A percentile compares a stretch with the other conserved stretches of the same genome.
Conservation (phyloP, 2,113 vertebrate species). For the Todiramphus chloris region DNA sequence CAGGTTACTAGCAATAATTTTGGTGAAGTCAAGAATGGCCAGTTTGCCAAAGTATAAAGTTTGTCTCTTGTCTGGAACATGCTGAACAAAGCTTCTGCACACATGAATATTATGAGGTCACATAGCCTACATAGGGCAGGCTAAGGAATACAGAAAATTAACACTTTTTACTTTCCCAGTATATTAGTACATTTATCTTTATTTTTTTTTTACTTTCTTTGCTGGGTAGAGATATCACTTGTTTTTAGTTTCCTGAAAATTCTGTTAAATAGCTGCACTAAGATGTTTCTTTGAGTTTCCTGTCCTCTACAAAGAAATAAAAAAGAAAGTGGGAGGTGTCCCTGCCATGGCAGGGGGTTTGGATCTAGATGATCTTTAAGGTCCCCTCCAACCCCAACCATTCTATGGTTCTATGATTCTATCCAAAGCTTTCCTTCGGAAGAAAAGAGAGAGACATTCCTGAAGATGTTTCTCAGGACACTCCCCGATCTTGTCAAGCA, state of each 20-base stretch:
- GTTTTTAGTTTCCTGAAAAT: neutral
- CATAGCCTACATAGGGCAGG: fast-evolving
- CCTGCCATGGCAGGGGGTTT: no score
- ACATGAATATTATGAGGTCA: neutral
- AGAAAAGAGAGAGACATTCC: neutral
- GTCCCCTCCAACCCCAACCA: no score
- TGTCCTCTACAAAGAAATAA: neutral
- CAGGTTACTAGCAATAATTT: neutral
- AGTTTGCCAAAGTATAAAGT: neutral
- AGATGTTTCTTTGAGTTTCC: neutral
- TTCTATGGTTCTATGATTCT: no score
- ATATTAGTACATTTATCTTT: neutral
- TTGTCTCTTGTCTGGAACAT: neutral
- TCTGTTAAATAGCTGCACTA: neutral
- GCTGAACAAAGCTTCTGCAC: neutral
- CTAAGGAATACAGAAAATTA: neutral
- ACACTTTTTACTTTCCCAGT: neutral
- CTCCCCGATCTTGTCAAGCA: neutral
- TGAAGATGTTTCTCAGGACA: neutral
- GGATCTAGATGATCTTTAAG: no score
- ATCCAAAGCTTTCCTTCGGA: neutral
- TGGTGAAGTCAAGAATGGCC: neutral
- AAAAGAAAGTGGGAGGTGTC: neutral
- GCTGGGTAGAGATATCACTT: neutral
- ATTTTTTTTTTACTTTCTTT: neutral